Base-by-base conservation (phyloP, 2,113 vertebrate genomes). In the Sterrhoptilus dennistouni region DNA sequence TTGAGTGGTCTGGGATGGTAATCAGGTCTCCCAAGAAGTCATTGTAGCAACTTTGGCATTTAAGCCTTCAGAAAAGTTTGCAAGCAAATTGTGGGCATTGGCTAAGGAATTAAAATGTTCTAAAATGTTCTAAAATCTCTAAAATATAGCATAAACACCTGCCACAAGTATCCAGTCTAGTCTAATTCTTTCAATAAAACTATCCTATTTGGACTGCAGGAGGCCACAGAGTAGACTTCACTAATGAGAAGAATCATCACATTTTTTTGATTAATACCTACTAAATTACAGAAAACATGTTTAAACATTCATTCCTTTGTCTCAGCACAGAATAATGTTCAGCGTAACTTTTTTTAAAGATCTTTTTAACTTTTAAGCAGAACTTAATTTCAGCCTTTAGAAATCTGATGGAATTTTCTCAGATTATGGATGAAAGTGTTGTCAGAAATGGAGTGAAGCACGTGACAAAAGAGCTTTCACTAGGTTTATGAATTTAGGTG, bases 51-150 rank as follows among this genome's bases (percentile, higher is more conserved):
- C 3, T 3, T 33, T 70, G 35, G 10, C 82, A 90, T 78, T 52
- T 50, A 84, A 93, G 85, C 33, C 25, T 72, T 90, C 59, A 86
- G 69, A 90, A 94, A 85, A 85, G 4, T 82, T 60, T 23, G 47
- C 56, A 78, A 65, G 59, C 24, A 60, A 83, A 71, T 65, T 72
- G 35, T 18, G 7, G 28, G 28, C 12, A 54, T 91, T 59, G n/a
- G 23, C n/a, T 59, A 17, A 59, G 57, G 57, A 59, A 17, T 15
- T 59, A 59, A 59, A 59, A 57, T n/a, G 33, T 57, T 57, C 33
- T 9, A 14, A 54, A n/a, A 49, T 57, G 25, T 27, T 52, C 50
- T 25, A 49, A 50, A 23, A 69, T 74, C 54, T 38, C 68, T 85
- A 65, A 89, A 75, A 86, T 10, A 14, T 31, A 47, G 2, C 14